Evolutionary conservation across 2,797 vertebrate genomes (phyloP), one percentile per base, ranked within the genome.

Genomic region (Notolabrus celidotus): DNA sequence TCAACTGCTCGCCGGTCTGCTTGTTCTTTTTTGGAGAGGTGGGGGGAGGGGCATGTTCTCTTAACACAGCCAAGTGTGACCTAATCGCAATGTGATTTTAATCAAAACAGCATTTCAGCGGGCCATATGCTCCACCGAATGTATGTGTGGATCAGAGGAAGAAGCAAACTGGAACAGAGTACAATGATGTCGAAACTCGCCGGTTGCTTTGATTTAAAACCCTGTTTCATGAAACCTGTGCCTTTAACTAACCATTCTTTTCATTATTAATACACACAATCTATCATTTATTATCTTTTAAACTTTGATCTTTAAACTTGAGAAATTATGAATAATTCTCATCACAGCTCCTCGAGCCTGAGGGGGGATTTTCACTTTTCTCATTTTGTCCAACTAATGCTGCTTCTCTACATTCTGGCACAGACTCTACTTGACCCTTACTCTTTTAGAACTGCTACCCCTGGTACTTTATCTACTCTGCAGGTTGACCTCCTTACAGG

Each of bases 21-120:
- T 71, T 80, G 74, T 76, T 88, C 69, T 69, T 85, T 73, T 88
- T 85, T 14, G 51, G 83, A 77, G 80, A 65, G 73, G 80, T 74
- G 85, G 86, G 79, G 84, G 87, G 91, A 83, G 79, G 89, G 79
- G 87, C 59, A 69, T 20, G 46, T 38, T 42, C 71, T 72, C 71
- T 67, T 64, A 72, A 82, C 59, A 56, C 66, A 74, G 93, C 93
- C 93, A 93, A 94, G 80, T 73, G 84, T 94, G 93, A 94, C 90
- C 90, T 92, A 92, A 91, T 74, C 79, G 76, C 83, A 88, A 90
- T 89, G 90, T 75, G 88, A 94, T 93, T 93, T 94, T 94, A 94
- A 94, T 94, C 87, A 91, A 90, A 94, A 91, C 93, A 92, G 87
- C 85, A 84, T 89, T 90, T 90, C 83, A 42, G 74, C 51, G 10